Base-by-base conservation (phyloP, 2,888 invertebrate genomes). In the Apamea anceps region DNA sequence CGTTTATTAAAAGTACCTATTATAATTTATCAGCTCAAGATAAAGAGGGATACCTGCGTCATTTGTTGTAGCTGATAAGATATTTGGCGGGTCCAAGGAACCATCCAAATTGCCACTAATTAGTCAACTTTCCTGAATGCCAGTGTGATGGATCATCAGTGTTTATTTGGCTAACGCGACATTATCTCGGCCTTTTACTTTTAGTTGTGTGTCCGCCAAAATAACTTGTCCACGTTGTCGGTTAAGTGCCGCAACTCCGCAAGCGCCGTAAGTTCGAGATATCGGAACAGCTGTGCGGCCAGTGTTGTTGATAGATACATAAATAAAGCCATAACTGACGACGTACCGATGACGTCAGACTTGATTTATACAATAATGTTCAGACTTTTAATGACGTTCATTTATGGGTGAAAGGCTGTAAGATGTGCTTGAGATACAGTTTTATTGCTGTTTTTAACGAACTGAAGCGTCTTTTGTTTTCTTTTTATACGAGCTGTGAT, bases 291-390 rank as follows among this genome's bases (percentile, higher is more conserved):
- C 81, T 89, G 88, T 77, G 73, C 74, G 67, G 77, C 28, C 65
- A 51, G 73, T 67, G 60, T 78, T 84, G 79, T 85, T 78, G 70
- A 76, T 82, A 85, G 70, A 76, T 82, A 85, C 77, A 76, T 90
- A 89, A 88, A 90, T 90, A 91, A 90, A 89, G 89, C 82, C 89
- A 88, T 88, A 88, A 87, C 89, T 84, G 90, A 87, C 89, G 80
- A 89, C 87, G 84, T 89, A 86, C 88, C 72, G 72, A 88, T 95
- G 94, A 95, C 94, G 94, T 94, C 93, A 94, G 84, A 90, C 91
- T 91, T 92, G 93, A 94, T 94, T 93, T 93, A 92, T 91, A 91
- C 88, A 89, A 91, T 91, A 92, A 92, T 91, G 91, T 91, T 91
- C 89, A 87, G 87, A 90, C 85, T 88, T 88, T 87, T 87, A 86